A percentile compares a stretch with the other conserved stretches of the same genome.
phyloP scores from a whole-genome alignment of 1,140 invertebrate genomes.

The Lycorma delicatula region DNA sequence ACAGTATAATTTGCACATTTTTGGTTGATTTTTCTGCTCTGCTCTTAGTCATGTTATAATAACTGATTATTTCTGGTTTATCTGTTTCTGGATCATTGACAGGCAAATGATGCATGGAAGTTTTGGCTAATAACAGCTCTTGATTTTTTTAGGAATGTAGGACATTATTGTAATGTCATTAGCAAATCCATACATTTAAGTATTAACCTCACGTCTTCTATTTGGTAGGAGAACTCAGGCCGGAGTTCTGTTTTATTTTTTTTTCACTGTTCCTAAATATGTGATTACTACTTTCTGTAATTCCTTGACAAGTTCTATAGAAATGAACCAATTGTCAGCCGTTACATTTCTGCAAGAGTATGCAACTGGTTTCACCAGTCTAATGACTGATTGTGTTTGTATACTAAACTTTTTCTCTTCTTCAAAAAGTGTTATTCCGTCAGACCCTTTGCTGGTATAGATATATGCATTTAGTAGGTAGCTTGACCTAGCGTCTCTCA shows the following conservation, averaged over 20 bases:
- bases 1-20: conserved; percentile 26
- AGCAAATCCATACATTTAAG: conserved; percentile 21
- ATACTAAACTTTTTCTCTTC: no score
- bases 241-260: conserved; percentile 30
- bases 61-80: conserved; percentile 30
- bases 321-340: conserved; percentile 18
- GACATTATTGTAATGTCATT: conserved; percentile 26
- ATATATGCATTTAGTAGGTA: conserved; percentile 17
- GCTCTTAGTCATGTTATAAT: conserved; percentile 36
- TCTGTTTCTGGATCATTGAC: conserved; percentile 18
- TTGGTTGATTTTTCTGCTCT: conserved; percentile 31
- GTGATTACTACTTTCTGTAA: conserved; percentile 7
- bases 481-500: neutral
- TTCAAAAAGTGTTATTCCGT: neutral
- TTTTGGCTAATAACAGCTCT: conserved; percentile 28
- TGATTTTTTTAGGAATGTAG: conserved; percentile 27
- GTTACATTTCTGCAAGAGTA: conserved; percentile 12
- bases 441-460: conserved; percentile 7
- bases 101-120: conserved; percentile 26
- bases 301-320: conserved; percentile 23
- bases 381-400: conserved; percentile 24
- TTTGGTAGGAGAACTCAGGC: conserved; percentile 8
- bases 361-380: conserved; percentile 22
- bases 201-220: no score
- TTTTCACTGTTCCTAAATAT: conserved; percentile 4